Base-by-base conservation (phyloP, 2,797 vertebrate genomes). In the Tenualosa thibaudeaui region DNA sequence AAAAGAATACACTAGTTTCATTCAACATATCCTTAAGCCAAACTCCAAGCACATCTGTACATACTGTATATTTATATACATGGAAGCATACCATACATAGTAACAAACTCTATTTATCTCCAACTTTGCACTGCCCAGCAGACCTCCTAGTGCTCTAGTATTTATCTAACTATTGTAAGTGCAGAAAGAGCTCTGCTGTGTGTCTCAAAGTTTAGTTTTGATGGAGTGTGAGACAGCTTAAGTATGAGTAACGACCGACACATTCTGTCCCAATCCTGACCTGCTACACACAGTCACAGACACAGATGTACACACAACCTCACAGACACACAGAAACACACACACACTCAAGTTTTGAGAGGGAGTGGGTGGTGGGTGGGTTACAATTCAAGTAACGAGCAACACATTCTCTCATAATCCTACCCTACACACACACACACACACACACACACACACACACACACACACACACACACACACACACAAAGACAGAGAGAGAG, bases 171-270 rank as follows among this genome's bases (percentile, higher is more conserved):
- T 68, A 68, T 68, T 9, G 24, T 13, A 49, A 10, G 90, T 86
- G 88, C 89, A 88, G 89, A 89, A 85, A 89, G 84, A 89, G 86
- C 88, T 92, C 90, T 92, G 88, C 88, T 88, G 93, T 78, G 85
- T 89, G 86, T 82, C 90, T 90, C 87, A 88, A 85, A 71, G 81
- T 82, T 82, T 91, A 71, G 81, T 82, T 49, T 8, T 49, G 24
- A 71, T 31, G 9, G 26, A 1, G 65, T 71, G 65, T 71, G 31
- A 71, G 60, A n/a, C 50, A 51, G 50, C 50, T 51, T 8, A 40
- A 71, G 26, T 71, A 37, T 71, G 65, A 71, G 65, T 71, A 71
- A 71, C 13, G 65, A 71, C 65, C 17, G 3, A 31, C 12, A 40
- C 65, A 71, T 71, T 71, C 26, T 71, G 12, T 71, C 26, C 10